Base-by-base conservation (phyloP, 2,797 vertebrate species). In the Pseudochirops cupreus region DNA sequence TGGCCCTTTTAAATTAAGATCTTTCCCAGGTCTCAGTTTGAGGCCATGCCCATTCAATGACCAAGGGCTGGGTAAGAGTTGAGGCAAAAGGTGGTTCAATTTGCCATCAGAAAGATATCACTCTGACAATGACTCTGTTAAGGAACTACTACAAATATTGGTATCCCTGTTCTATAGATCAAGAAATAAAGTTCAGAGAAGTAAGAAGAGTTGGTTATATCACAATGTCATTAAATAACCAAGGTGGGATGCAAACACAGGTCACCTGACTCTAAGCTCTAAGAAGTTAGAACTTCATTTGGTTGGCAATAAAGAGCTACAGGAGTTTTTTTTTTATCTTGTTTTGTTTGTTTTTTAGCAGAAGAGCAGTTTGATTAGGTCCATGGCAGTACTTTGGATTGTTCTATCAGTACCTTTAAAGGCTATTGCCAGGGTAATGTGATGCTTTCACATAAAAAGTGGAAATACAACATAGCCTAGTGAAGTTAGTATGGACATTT, bases 401-500 rank as follows among this genome's bases (percentile, higher is more conserved):
- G 67, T 74, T 74, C n/a, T 39, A 74, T 39, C 26, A 74, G 33
- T 39, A 74, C 16, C 67, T 39, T 74, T 74, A 74, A 39, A 39
- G 67, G n/a, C 67, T 9, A 74, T 39, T 39, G 67, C 67, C 67
- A 39, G n/a, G n/a, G 67, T 29, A 24, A 39, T 74, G n/a, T 7
- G 67, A 39, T 74, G 5, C n/a, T 74, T 74, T 74, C 67, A 21
- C 6, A 74, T 39, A 24, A 74, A 74, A 74, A 74, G n/a, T 39
- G n/a, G 67, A 74, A 74, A 39, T 74, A 39, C 6, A 74, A n/a
- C 55, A 93, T 14, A 62, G 14, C 50, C n/a, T 53, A 50, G 16
- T 94, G 6, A 56, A 33, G 56, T 94, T 94, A 93, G 54, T 12
- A 74, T 55, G 14, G 33, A 7, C 59, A 92, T 46, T 95, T 94